A percentile compares a stretch with the other conserved stretches of the same genome.
Conservation (phyloP, 2,113 vertebrate genomes). For the Eulacestoma nigropectus region DNA sequence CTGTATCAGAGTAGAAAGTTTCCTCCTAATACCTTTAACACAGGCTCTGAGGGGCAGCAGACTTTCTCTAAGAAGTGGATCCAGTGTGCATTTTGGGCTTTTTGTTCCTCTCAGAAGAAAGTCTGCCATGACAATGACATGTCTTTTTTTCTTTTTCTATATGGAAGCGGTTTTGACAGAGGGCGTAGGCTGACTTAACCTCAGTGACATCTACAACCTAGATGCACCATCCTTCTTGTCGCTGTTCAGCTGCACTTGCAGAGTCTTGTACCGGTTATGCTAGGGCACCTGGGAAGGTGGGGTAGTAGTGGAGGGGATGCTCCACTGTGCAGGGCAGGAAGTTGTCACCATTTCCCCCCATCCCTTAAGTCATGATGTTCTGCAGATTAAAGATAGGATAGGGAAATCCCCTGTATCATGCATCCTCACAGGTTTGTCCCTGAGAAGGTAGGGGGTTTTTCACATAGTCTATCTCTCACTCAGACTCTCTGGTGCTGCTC, state of each 20-base stretch:
- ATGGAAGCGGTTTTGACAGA: not conserved
- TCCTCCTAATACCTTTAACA: not conserved
- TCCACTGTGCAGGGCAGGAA: not conserved
- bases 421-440: not conserved
- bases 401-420: not conserved
- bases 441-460: not conserved
- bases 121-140: not conserved
- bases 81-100: not conserved
- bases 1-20: not conserved
- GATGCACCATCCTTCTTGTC: accelerated
- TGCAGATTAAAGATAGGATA: not conserved
- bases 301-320: not conserved
- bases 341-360: not conserved
- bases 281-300: not conserved
- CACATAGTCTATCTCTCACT: not conserved
- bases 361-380: not conserved
- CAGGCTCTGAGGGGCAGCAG: not conserved
- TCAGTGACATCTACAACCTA: accelerated
- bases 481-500: not conserved
- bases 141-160: not conserved
- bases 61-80: not conserved
- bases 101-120: not conserved
- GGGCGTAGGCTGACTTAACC: not conserved
- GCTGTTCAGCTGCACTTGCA: not conserved
- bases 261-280: not conserved